A percentile compares a stretch with the other conserved stretches of the same genome.
Conservation (phyloP, 2,113 vertebrate genomes). For the Zosterops japonicus region DNA sequence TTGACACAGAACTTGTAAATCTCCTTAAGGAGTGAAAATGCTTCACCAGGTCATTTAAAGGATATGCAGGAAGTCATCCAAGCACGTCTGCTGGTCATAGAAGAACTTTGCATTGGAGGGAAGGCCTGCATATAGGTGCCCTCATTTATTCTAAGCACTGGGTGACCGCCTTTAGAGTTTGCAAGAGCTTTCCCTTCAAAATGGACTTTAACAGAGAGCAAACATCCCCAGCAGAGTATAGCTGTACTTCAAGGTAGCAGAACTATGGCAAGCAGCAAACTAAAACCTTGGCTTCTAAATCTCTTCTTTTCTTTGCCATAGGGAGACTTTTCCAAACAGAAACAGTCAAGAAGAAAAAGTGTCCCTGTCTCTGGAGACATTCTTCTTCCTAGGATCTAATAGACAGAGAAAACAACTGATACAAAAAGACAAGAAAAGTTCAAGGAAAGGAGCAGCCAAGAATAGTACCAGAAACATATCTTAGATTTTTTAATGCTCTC, state of each 20-base stretch:
- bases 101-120: neutral
- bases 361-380: neutral
- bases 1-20: neutral
- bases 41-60: neutral
- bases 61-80: neutral
- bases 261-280: neutral
- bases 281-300: neutral
- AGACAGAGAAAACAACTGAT: neutral
- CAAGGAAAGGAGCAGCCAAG: neutral
- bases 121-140: neutral
- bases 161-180: neutral
- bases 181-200: neutral
- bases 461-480: neutral
- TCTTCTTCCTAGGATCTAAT: neutral
- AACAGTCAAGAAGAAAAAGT: neutral
- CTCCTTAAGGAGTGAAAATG: neutral
- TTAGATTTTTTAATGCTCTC: neutral
- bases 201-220: neutral
- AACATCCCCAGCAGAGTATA: neutral
- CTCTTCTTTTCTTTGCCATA: neutral
- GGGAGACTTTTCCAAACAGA: neutral
- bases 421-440: neutral
- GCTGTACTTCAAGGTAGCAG: neutral
- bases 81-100: rapidly evolving
- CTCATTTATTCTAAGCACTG: neutral